Base-by-base conservation (phyloP, 1,140 invertebrate genomes). In the Saccostrea cuccullata region DNA sequence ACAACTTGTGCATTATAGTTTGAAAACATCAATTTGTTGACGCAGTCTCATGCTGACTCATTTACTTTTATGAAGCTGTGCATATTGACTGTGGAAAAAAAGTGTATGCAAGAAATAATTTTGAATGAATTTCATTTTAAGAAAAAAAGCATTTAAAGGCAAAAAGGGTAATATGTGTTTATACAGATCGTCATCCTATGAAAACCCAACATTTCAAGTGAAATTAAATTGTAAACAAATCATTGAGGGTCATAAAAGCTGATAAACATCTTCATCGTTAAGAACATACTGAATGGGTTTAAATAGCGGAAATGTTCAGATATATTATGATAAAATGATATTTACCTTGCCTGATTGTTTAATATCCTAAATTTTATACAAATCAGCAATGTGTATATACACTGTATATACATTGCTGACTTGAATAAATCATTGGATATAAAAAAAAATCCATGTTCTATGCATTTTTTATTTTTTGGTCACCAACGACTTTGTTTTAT, bases 191-290 rank as follows among this genome's bases (percentile, higher is more conserved):
- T n/a, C 47, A 47, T 47, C 47, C 47, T 47, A 9, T 47, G 9
- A 47, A 8, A 47, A 47, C 47, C 47, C 5, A 6, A 20, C 17
- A 77, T 77, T 13, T 30, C 26, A 36, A 77, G 30, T 77, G 70
- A 77, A 15, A 77, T 73, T 15, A 77, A 15, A 77, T 77, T 30
- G 70, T 30, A 23, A 77, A 36, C 70, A 77, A 36, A 77, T 77
- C 30, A 77, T 77, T 26, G 15, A 36, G 36, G 26, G 30, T 77
- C 23, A 40, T 36, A 77, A 77, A 77, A 30, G 9, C 30, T 5
- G 70, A 77, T 77, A 77, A 77, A 77, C 70, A 77, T 77, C 70
- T 77, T 30, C 26, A 77, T 64, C 58, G 58, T 64, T 64, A 64
- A 64, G 58, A 64, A n/a, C 58, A 64, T 20, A 11, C 26, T 77